These are phyloP conservation scores for Acleris laterana DNA, from an alignment of 2,888 invertebrate species.

Conservation along the genomic window DNA sequence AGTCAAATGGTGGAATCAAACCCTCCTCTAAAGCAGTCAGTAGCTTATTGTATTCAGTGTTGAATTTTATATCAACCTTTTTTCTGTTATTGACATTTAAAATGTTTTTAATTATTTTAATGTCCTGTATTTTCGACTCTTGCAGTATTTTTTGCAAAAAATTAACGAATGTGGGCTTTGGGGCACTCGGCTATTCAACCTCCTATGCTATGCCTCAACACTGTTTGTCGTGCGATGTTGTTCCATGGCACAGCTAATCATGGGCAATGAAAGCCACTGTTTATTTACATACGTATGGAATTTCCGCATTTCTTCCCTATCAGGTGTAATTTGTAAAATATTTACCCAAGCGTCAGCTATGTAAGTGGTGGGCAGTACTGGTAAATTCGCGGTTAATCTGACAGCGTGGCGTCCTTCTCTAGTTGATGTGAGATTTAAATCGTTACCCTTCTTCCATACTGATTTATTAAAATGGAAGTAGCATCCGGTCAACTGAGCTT, in stretches of 20 bases:
- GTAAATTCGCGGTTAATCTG: slow-evolving; percentile 16
- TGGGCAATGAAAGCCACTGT: slow-evolving; percentile 11
- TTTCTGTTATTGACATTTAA: no score
- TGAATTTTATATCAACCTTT: background rate
- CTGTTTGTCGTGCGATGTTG: slow-evolving; percentile 9
- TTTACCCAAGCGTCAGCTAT: slow-evolving; percentile 14
- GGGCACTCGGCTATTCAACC: slow-evolving; percentile 11
- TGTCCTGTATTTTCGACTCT: no score
- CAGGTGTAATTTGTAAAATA: slow-evolving; percentile 17
- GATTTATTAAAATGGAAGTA: slow-evolving; percentile 8
- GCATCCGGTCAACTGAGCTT: slow-evolving; percentile 10
- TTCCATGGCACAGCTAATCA: slow-evolving; percentile 12
- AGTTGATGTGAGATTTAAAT: slow-evolving; percentile 13
- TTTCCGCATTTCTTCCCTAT: slow-evolving; percentile 12
- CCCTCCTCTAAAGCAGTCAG: background rate
- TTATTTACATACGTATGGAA: slow-evolving; percentile 14
- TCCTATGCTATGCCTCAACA: slow-evolving; percentile 21
- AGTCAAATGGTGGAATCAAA: slow-evolving; percentile 12
- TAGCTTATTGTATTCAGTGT: slow-evolving; percentile 10
- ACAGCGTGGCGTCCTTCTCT: slow-evolving; percentile 14
- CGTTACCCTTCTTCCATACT: slow-evolving; percentile 13
- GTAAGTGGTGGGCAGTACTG: slow-evolving; percentile 12
- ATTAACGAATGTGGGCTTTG: slow-evolving; percentile 5
- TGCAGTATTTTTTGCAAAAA: background rate
- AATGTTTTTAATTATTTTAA: background rate